Conservation (phyloP, 2,888 invertebrate genomes). For the Laothoe populi region DNA sequence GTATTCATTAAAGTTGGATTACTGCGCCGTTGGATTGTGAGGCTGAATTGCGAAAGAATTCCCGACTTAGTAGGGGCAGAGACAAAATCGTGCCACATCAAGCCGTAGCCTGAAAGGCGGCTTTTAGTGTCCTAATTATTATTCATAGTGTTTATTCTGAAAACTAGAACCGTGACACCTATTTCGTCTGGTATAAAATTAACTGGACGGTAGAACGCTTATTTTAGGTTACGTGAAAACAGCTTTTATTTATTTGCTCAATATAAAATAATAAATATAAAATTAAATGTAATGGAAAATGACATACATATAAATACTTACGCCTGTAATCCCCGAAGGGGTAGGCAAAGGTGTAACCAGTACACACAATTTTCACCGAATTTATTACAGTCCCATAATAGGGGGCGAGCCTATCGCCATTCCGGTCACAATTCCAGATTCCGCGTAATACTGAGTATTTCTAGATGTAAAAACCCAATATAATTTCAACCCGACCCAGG, state of each 20-base stretch:
- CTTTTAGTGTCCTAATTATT: slow-evolving; percentile 18
- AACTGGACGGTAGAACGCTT: slow-evolving; percentile 1
- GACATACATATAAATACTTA: no score
- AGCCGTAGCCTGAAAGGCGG: slow-evolving; percentile 10
- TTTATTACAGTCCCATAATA: no score
- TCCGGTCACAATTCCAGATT: no score
- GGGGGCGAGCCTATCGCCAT: no score
- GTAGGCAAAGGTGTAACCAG: no score
- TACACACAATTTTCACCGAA: no score
- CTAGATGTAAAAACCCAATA: no score
- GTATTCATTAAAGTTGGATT: slow-evolving; percentile 24
- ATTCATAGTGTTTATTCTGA: slow-evolving; percentile 14
- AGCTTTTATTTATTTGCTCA: not conserved
- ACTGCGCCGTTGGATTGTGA: not conserved
- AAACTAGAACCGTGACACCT: not conserved
- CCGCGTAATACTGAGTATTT: no score
- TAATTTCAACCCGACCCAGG: no score
- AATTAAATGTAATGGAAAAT: not conserved
- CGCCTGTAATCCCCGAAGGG: no score
- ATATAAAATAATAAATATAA: not conserved
- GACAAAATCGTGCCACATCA: slow-evolving; percentile 6
- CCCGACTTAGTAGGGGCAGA: slow-evolving; percentile 2
- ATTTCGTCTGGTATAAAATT: slow-evolving; percentile 18
- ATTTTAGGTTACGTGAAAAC: not conserved
- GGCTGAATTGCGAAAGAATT: slow-evolving; percentile 9